phyloP scores from a whole-genome alignment of 2,113 vertebrate species.

The Pantherophis guttatus region DNA sequence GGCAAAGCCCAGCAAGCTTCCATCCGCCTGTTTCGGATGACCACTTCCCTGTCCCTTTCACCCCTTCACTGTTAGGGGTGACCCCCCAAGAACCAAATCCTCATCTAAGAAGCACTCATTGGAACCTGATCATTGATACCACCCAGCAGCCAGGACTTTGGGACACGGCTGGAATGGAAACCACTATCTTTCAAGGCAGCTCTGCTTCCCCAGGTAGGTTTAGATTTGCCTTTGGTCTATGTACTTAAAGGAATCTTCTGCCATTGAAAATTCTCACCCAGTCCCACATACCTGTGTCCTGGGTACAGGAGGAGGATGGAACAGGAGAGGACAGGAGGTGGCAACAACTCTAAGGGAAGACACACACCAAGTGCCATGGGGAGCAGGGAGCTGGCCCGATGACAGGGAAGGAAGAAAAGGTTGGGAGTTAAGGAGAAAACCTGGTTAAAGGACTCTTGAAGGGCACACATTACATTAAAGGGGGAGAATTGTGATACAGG shows the following conservation, averaged over 20 bases:
- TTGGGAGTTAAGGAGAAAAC: neutral
- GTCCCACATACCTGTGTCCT: neutral
- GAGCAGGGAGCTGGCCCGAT: neutral
- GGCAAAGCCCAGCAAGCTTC: neutral
- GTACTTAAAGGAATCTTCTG: neutral
- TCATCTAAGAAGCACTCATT: neutral
- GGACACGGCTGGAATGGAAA: accelerated
- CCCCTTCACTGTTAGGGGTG: neutral
- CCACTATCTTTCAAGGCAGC: neutral
- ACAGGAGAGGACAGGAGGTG: neutral
- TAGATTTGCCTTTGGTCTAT: neutral
- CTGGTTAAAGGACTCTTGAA: neutral
- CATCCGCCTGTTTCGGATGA: slow-evolving; percentile 1
- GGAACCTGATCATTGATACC: accelerated
- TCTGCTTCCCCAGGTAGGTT: slow-evolving; percentile 56
- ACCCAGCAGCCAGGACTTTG: accelerated
- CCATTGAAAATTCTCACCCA: neutral
- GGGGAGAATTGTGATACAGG: neutral
- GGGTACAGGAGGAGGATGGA: neutral
- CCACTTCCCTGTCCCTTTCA: neutral
- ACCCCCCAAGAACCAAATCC: neutral
- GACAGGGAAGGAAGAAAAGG: neutral
- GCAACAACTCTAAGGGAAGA: neutral
- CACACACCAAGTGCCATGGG: neutral
- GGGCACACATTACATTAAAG: neutral